A percentile compares a stretch with the other conserved stretches of the same genome.
These are phyloP conservation scores for Fabriciana adippe DNA, from an alignment of 2,888 invertebrate species.

Conservation along the genomic window DNA sequence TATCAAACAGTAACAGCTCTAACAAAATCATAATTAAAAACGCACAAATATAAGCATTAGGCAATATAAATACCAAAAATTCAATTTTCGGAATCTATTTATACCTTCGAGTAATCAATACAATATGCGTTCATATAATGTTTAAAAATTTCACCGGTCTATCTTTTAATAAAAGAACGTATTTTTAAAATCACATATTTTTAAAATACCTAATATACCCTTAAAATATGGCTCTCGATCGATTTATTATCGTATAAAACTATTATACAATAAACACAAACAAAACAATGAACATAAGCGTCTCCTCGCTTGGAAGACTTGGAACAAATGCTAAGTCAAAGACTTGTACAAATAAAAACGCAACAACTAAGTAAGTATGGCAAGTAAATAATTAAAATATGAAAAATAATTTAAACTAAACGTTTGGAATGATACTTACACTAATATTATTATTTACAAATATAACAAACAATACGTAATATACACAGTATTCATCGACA, in stretches of 20 bases:
- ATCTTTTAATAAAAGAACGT: slow-evolving; percentile 23
- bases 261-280: slow-evolving; percentile 73
- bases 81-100: slow-evolving; percentile 4
- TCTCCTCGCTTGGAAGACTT: slow-evolving; percentile 71
- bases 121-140: background rate
- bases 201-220: slow-evolving; percentile 39
- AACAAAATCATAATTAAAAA: background rate
- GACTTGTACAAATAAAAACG: slow-evolving; percentile 48
- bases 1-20: background rate
- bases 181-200: slow-evolving; percentile 34
- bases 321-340: slow-evolving; percentile 40
- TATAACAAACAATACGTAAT: slow-evolving; percentile 69
- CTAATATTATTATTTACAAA: slow-evolving; percentile 72
- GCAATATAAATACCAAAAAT: slow-evolving; percentile 12
- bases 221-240: slow-evolving; percentile 43
- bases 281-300: slow-evolving; percentile 71
- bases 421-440: slow-evolving; percentile 75
- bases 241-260: slow-evolving; percentile 55
- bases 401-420: slow-evolving; percentile 75
- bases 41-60: background rate
- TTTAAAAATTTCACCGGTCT: slow-evolving; percentile 10
- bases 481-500: slow-evolving; percentile 25
- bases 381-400: slow-evolving; percentile 76
- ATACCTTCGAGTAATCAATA: background rate
- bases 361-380: slow-evolving; percentile 74